Conservation (phyloP, 1,140 invertebrate species). For the Drosophila neocordata region DNA sequence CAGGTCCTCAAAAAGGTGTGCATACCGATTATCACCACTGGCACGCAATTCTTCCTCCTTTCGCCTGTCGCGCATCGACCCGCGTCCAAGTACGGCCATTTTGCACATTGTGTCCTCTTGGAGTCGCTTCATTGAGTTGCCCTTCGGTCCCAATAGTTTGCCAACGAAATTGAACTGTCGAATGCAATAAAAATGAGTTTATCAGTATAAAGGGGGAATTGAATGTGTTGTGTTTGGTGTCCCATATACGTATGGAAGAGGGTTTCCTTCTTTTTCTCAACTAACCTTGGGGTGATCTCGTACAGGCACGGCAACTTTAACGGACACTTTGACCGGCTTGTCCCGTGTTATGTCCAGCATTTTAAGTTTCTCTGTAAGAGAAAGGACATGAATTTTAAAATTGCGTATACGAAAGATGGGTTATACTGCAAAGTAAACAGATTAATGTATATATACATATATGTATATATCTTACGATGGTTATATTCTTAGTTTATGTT, state of each 20-base stretch:
- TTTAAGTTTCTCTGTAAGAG: constrained; percentile 82
- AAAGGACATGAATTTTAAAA: constrained; percentile 44
- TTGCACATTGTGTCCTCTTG: constrained; percentile 97
- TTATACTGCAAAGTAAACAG: background rate
- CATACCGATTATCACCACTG: constrained; percentile 93
- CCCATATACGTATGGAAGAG: background rate
- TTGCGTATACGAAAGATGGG: background rate
- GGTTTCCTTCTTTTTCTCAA: constrained; percentile 70
- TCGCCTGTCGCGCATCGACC: constrained; percentile 94
- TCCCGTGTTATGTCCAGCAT: constrained; percentile 93
- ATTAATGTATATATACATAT: background rate
- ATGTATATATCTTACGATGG: background rate
- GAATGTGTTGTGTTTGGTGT: background rate
- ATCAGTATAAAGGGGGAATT: background rate
- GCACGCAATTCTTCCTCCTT: constrained; percentile 95
- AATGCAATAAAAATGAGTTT: constrained; percentile 42
- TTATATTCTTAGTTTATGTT: background rate
- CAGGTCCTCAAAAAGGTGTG: constrained; percentile 94
- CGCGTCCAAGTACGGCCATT: constrained; percentile 94
- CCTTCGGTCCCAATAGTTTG: constrained; percentile 95
- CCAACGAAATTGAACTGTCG: constrained; percentile 96
- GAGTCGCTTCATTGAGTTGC: constrained; percentile 93
- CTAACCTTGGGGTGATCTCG: constrained; percentile 90
- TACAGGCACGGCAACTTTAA: constrained; percentile 91
- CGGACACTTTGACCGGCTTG: constrained; percentile 91